Conservation (phyloP, 2,888 invertebrate genomes). For the Gandaritis pyraliata region DNA sequence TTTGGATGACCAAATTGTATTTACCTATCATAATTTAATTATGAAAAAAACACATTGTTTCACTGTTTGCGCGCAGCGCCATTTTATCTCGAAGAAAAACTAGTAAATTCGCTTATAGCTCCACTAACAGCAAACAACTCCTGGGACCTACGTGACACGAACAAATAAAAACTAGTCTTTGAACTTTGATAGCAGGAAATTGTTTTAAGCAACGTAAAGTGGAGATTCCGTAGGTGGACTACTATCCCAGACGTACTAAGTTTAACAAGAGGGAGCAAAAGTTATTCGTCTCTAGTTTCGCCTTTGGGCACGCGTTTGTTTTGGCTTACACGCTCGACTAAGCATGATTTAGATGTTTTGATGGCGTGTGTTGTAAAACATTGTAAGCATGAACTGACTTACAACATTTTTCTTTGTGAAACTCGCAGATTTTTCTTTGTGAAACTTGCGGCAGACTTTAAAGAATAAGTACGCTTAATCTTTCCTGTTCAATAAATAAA, state of each 20-base stretch:
- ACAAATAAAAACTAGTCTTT: conserved; percentile 70
- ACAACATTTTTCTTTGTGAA: neutral
- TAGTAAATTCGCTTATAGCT: conserved; percentile 72
- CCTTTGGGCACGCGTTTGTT: conserved; percentile 26
- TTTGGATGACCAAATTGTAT: no score
- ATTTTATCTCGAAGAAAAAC: conserved; percentile 57
- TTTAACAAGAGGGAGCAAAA: conserved; percentile 40
- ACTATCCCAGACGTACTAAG: conserved; percentile 49
- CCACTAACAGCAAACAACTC: conserved; percentile 71
- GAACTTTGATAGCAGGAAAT: conserved; percentile 73
- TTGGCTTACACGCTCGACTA: conserved; percentile 30
- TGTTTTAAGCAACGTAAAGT: conserved; percentile 70
- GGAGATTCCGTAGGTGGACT: conserved; percentile 64
- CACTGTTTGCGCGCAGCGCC: conserved; percentile 27
- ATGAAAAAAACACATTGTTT: neutral
- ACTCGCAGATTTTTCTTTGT: neutral
- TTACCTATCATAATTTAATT: no score
- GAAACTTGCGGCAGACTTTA: no score
- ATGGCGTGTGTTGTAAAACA: conserved; percentile 18
- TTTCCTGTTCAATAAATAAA: neutral
- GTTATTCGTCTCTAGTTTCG: conserved; percentile 38
- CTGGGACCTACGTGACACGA: conserved; percentile 68
- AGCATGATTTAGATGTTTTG: conserved; percentile 32
- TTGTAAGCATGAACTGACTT: conserved; percentile 14
- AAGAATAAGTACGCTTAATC: no score